These are phyloP conservation scores for Vultur gryphus DNA, from an alignment of 2,797 vertebrate genomes.

Conservation along the genomic window DNA sequence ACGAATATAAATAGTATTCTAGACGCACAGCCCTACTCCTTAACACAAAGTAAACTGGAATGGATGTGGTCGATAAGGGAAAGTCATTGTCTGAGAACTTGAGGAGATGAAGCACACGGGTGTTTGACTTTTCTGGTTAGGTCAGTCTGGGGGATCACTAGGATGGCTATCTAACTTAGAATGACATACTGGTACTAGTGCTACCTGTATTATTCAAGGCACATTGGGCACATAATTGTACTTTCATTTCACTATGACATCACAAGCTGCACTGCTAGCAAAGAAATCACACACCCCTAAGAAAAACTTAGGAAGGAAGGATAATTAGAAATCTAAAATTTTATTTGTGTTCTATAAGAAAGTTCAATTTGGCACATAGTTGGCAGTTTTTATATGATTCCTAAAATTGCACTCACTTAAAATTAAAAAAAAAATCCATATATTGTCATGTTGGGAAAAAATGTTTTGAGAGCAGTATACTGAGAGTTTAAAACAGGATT, in stretches of 20 bases:
- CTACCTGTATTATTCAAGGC: constrained; percentile 75
- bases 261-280: constrained; percentile 63
- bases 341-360: constrained; percentile 5
- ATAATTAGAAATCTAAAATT: constrained; percentile 37
- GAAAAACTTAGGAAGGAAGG: constrained; percentile 8
- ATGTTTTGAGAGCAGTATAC: neutral
- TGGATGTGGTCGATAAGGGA: neutral
- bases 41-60: constrained; percentile 60
- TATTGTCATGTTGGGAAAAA: neutral
- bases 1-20: constrained; percentile 74
- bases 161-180: constrained; percentile 60
- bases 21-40: constrained; percentile 57
- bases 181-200: constrained; percentile 58
- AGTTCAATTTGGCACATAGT: constrained; percentile 36
- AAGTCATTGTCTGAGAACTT: neutral
- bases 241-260: constrained; percentile 73
- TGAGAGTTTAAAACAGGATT: neutral
- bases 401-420: neutral
- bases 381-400: constrained; percentile 14
- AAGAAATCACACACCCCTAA: constrained; percentile 43
- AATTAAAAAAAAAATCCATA: neutral
- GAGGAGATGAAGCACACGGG: constrained; percentile 12
- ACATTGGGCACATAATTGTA: constrained; percentile 70
- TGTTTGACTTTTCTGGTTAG: constrained; percentile 21
- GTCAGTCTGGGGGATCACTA: constrained; percentile 2